Evolutionary conservation across 2,888 invertebrate genomes (phyloP).

Genomic region (Nemotelus pantherinus): DNA sequence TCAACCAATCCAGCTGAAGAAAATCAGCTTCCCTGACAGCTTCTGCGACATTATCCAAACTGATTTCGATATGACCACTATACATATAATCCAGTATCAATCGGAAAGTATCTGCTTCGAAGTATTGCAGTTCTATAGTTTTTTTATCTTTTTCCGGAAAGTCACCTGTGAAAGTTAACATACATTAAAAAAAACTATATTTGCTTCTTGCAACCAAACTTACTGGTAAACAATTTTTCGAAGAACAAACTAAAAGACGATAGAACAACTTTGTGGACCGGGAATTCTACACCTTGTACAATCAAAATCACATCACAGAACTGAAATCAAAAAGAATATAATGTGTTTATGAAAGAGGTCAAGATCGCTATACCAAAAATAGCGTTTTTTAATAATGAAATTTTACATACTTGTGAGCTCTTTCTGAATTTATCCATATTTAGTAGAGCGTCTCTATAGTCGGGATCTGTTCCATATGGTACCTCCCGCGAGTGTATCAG

Average conservation of each 20-base stretch:
- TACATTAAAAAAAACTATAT: too few species aligned
- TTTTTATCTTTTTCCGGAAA: slow-evolving; percentile 26
- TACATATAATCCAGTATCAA: slow-evolving; percentile 20
- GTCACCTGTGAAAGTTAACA: not conserved
- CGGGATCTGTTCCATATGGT: too few species aligned
- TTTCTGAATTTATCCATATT: too few species aligned
- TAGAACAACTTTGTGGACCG: slow-evolving; percentile 23
- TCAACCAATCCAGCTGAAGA: slow-evolving; percentile 35
- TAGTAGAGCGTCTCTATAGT: too few species aligned
- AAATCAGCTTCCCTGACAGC: slow-evolving; percentile 13
- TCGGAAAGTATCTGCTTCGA: slow-evolving; percentile 13
- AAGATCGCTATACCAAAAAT: too few species aligned
- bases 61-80: slow-evolving; percentile 2
- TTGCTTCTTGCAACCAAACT: too few species aligned
- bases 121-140: slow-evolving; percentile 2
- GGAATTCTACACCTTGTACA: slow-evolving; percentile 12
- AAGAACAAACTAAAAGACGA: slow-evolving; percentile 12
- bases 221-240: not conserved
- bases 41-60: slow-evolving; percentile 2
- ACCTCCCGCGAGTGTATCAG: too few species aligned
- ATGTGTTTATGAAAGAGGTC: not conserved
- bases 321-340: not conserved
- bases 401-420: too few species aligned
- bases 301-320: slow-evolving; percentile 22
- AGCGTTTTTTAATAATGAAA: too few species aligned